Conservation (phyloP, 1,140 invertebrate species). For the Laodelphax striatellus region DNA sequence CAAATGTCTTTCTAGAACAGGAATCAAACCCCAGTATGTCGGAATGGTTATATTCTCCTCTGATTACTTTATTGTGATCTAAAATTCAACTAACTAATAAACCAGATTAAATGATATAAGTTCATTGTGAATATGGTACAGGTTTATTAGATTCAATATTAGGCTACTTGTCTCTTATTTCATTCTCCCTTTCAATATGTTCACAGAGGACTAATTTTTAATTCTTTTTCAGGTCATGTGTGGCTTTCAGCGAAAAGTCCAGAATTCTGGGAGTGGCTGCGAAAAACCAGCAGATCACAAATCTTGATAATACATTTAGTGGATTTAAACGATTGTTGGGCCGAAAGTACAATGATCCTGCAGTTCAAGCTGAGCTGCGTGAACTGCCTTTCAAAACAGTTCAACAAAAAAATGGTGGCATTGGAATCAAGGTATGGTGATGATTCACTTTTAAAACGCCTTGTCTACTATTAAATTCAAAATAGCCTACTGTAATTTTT, state of each 20-base stretch:
- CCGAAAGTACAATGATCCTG: conserved; percentile 72
- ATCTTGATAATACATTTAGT: conserved; percentile 92
- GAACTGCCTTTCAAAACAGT: conserved; percentile 64
- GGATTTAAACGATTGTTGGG: conserved; percentile 89
- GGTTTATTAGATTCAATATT: too few species aligned
- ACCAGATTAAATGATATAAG: too few species aligned
- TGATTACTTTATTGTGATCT: too few species aligned
- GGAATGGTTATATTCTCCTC: too few species aligned
- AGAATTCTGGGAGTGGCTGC: conserved; percentile 90
- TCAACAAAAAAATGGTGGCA: conserved; percentile 52
- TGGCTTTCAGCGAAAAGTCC: conserved; percentile 86
- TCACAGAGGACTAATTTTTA: too few species aligned
- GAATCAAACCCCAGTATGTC: too few species aligned
- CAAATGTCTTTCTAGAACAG: too few species aligned
- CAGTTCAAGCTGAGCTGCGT: conserved; percentile 67
- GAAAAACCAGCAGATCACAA: conserved; percentile 93
- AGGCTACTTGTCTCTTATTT: too few species aligned
- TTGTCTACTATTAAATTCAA: neutral
- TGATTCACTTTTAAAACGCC: neutral
- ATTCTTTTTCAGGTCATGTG: conserved; percentile 67
- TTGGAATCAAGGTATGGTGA: conserved; percentile 55
- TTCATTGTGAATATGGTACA: too few species aligned
- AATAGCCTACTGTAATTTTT: neutral
- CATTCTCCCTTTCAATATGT: too few species aligned
- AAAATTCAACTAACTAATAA: too few species aligned